Percentiles rank a stretch among this genome's conserved stretches.
phyloP scores from a whole-genome alignment of 2,888 invertebrate species.

The Teinopalpus imperialis region DNA sequence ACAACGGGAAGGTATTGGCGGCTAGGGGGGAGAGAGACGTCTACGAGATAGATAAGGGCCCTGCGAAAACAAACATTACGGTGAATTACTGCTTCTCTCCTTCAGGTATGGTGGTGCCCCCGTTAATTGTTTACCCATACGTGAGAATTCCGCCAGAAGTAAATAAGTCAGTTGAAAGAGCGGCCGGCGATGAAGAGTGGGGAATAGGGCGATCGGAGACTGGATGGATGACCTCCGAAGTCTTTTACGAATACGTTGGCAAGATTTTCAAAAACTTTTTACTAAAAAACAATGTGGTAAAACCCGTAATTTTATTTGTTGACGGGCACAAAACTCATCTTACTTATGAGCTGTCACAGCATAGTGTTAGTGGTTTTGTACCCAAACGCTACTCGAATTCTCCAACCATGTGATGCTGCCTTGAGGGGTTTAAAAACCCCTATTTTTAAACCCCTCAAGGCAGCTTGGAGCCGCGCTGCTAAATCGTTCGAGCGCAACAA shows the following conservation, averaged over 20 bases:
- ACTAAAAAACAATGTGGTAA: slow-evolving; percentile 25
- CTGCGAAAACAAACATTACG: slow-evolving; percentile 30
- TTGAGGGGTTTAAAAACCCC: no score
- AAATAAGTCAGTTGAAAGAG: neutral
- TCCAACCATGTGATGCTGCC: neutral
- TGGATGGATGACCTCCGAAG: slow-evolving; percentile 28
- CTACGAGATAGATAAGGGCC: neutral
- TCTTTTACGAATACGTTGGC: slow-evolving; percentile 27
- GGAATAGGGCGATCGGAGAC: slow-evolving; percentile 21
- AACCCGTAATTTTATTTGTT: neutral
- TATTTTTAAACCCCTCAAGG: neutral
- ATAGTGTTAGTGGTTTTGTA: neutral
- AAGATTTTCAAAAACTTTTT: neutral
- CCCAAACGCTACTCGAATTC: neutral
- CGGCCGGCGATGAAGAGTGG: no score
- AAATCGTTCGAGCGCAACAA: neutral
- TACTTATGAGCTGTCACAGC: neutral
- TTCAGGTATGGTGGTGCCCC: no score
- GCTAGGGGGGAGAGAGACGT: neutral
- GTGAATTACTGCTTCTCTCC: no score
- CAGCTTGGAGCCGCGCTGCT: neutral
- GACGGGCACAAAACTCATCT: neutral
- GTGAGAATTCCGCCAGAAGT: slow-evolving; percentile 27
- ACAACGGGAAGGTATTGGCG: neutral
- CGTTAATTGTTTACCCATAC: slow-evolving; percentile 30